Base-by-base conservation (phyloP, 2,888 invertebrate genomes). In the Lasioglossum figueresi region DNA sequence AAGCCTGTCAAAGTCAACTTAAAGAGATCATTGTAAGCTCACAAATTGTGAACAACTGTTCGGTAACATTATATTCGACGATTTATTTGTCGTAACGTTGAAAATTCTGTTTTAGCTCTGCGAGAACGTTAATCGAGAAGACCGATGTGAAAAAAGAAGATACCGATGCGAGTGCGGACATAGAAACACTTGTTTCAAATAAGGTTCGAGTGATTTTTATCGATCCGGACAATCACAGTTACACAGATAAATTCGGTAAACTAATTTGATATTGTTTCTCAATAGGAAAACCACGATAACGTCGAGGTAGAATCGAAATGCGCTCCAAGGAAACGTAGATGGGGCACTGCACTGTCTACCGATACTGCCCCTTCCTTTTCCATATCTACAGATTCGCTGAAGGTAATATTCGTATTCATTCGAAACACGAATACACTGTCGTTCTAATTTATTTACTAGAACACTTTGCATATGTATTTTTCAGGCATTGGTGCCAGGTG, bases 301-400 rank as follows among this genome's bases (percentile, higher is more conserved):
- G 92, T 91, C 45, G 92, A 93, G 81, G 89, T 91, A 75, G 92
- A 93, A 82, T 88, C 91, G 59, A 94, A 93, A 89, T 91, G 90
- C 87, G 88, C 93, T 71, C 94, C 94, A 76, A 94, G 95, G 73
- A 95, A 95, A 88, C 93, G 95, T 82, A 94, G 95, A 83, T 95
- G 95, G 95, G 95, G 95, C 63, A 94, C 94, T 23, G 93, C 94
- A 79, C 91, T 93, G 45, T 88, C 93, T 23, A 93, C 94, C 14
- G 94, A 96, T 56, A 96, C 96, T 79, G 96, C 96, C 82, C 96
- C 97, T 79, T 96, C 97, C 40, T 95, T 97, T 85, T 96, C 97
- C 52, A 97, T 97, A 91, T 97, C 97, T 23, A 97, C 97, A 34
- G 97, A 97, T 95, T 96, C 97, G 59, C 95, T 97, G 4, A 97